Evolutionary conservation across 2,888 invertebrate genomes (phyloP).

Genomic region (Tenthredo amoena): DNA sequence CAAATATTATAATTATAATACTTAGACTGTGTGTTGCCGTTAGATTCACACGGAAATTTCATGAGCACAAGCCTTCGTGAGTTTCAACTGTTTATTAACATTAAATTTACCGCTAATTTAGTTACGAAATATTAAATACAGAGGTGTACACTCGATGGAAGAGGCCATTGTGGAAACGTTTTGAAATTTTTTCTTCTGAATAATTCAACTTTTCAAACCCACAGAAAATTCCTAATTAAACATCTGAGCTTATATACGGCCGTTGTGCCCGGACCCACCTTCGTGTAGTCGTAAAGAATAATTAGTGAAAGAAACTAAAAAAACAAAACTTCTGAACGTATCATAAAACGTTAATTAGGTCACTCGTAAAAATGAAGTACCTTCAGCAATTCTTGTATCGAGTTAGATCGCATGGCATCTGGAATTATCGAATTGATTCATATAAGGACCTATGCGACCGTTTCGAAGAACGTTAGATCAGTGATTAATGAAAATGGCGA

Average conservation of each 20-base stretch:
- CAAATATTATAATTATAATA: slow-evolving; percentile 14
- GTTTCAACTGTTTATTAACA: neutral
- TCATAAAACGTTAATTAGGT: slow-evolving; percentile 24
- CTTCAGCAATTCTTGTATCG: neutral
- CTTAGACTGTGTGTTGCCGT: neutral
- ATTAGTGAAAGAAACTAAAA: neutral
- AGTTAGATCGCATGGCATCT: slow-evolving; percentile 13
- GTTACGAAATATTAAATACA: neutral
- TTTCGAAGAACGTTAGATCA: neutral
- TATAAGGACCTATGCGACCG: neutral
- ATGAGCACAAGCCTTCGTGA: neutral
- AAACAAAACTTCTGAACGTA: neutral
- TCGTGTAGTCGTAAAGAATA: slow-evolving; percentile 1
- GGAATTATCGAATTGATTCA: neutral
- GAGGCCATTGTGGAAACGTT: neutral
- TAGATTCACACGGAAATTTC: neutral
- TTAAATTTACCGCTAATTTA: neutral
- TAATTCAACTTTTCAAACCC: neutral
- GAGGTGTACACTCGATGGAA: neutral
- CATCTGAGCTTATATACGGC: neutral
- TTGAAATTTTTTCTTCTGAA: neutral
- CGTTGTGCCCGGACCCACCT: neutral
- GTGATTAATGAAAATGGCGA: neutral
- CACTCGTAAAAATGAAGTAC: slow-evolving; percentile 7
- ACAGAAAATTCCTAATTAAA: slow-evolving; percentile 1